Evolutionary conservation across 1,140 invertebrate species (phyloP), one percentile per base, ranked within the genome.

Genomic region (Heliconius hewitsoni): DNA sequence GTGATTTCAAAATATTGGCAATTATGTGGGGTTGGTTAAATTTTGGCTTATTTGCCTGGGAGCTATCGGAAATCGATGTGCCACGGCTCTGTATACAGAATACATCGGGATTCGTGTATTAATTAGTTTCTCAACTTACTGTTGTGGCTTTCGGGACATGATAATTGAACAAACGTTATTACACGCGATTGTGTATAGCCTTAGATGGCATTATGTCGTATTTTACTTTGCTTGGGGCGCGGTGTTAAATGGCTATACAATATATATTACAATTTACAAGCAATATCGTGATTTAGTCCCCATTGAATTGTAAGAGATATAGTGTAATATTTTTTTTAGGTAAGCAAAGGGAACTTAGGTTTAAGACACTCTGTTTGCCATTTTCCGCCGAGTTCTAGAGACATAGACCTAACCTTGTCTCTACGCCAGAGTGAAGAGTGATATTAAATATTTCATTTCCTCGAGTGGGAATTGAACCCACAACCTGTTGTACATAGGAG

Each of bases 111-210:
- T 77, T 77, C 76, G 70, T 77, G 76, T 77, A 77, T 77, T 77
- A 77, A 77, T 77, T 77, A 72, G 76, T 77, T 77, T 77, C 76
- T 71, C 76, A 72, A 77, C 76, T 77, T 72, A 77, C 66, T 46
- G 57, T 72, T 71, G 66, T 52, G 76, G 76, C 46, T 46, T 72
- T 77, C 18, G 70, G 66, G 76, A 77, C 76, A 77, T 55, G 76
- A 77, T 77, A 72, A 39, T 76, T 76, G 30, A 71, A 72, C 46
- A 72, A 52, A 71, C 46, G 23, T 66, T 66, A 30, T 66, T 66
- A 27, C 60, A 16, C 23, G 13, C 11, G 60, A 13, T 13, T 66
- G 9, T 5, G n/a, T 30, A 30, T 46, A 46, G 60, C 3, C 23
- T 30, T 13, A 66, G 11, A 46, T 66, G 13, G 60, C 30, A 3